Base-by-base conservation (phyloP, 2,888 invertebrate species). In the Habrosyne pyritoides region DNA sequence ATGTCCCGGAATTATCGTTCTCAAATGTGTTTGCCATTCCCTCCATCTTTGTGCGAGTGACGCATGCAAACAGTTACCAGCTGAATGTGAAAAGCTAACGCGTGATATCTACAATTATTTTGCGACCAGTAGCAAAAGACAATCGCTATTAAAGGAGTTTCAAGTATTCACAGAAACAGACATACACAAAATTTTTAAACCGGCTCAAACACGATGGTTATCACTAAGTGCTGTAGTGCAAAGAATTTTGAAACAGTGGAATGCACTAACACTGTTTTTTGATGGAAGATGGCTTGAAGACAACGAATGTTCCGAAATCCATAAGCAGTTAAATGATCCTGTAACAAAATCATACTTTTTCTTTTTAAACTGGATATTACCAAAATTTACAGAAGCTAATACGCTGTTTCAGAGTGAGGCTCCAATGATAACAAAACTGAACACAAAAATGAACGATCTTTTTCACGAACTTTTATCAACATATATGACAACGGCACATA, bases 21-120 rank as follows among this genome's bases (percentile, higher is more conserved):
- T 61, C n/a, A 66, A 66, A 56, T 66, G 63, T 21, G 18, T 64
- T 47, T 68, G 68, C 53, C 64, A 66, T 49, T 64, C 64, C 0
- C 50, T 63, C 12, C 66, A 66, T 52, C 21, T 66, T 8, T 68
- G 64, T 21, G 56, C 64, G 1, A 55, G 53, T 28, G 58, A 64
- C 0, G 64, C 64, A 0, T 57, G 57, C 26, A 60, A 65, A 52
- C 18, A 61, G 36, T 18, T 66, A n/a, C 64, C 64, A 28, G 4
- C 10, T 3, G 36, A 58, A 10, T 53, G 54, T 47, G 69, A 66
- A 62, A 55, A 53, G 10, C 42, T 69, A n/a, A 33, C 61, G 18
- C 53, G 61, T 10, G 18, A 7, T 10, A 55, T 61, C n/a, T 61
- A 59, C 30, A 59, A 55, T 26, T 51, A 28, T 52, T 51, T 59